Conservation (phyloP, 1,140 invertebrate genomes). For the Nasonia giraulti region DNA sequence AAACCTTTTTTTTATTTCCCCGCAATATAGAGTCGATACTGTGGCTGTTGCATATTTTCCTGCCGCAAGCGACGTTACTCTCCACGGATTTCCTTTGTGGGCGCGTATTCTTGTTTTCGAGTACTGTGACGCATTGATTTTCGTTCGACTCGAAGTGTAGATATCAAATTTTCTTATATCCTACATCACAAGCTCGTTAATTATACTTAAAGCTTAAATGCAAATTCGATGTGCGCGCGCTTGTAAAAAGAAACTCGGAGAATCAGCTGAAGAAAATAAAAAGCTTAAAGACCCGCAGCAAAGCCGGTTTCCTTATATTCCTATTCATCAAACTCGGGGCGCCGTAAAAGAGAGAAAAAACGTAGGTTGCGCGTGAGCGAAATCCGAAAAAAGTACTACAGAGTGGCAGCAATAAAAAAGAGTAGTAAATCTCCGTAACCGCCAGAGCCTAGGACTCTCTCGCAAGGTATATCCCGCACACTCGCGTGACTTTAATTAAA, state of each 20-base stretch:
- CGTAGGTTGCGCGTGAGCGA: neutral
- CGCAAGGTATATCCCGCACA: neutral
- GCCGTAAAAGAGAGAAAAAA: neutral
- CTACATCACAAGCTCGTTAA: no score
- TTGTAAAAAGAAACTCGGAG: no score
- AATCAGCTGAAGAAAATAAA: neutral
- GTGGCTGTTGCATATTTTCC: neutral
- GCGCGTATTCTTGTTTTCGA: neutral
- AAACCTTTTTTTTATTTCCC: neutral
- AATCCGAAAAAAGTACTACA: neutral
- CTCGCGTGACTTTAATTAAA: slow-evolving; percentile 38
- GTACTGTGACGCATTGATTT: no score
- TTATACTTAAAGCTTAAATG: no score
- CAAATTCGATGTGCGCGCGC: no score
- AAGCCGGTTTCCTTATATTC: neutral
- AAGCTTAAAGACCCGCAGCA: neutral
- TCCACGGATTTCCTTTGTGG: neutral
- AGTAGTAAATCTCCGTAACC: neutral
- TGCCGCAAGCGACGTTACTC: neutral
- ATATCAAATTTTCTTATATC: no score
- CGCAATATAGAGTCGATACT: neutral
- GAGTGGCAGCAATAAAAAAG: neutral
- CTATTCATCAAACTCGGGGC: neutral
- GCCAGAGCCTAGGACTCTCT: neutral
- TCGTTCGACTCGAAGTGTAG: no score